Conservation (phyloP, 2,797 vertebrate species). For the Cygnus olor region DNA sequence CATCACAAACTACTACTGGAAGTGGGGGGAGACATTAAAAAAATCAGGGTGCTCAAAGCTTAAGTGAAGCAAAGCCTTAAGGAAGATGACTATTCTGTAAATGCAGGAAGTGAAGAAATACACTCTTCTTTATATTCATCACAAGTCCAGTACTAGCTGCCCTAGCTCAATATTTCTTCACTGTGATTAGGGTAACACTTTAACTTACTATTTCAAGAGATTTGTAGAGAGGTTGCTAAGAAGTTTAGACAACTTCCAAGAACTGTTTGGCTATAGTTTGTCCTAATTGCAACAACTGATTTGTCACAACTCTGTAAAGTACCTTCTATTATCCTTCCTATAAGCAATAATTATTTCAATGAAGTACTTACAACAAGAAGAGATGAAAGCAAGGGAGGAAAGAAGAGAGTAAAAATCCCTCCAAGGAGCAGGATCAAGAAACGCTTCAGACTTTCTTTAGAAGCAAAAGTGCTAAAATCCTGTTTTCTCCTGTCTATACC, state of each 20-base stretch:
- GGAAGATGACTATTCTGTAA: neutral
- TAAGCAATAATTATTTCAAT: neutral
- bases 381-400: neutral
- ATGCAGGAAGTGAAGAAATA: neutral
- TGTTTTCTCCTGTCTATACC: neutral
- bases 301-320: neutral
- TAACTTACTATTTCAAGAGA: neutral
- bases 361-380: neutral
- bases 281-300: neutral
- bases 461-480: neutral
- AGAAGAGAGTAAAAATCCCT: neutral
- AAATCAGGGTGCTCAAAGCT: neutral
- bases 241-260: neutral
- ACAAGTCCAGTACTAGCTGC: neutral
- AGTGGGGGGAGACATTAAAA: no score
- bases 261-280: neutral
- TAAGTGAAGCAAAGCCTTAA: neutral
- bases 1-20: neutral
- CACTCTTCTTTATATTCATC: neutral
- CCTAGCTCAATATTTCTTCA: neutral
- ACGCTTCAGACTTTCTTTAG: neutral
- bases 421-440: neutral
- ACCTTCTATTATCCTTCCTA: neutral
- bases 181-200: neutral
- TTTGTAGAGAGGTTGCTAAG: neutral